Evolutionary conservation across 2,113 vertebrate species (phyloP).

Genomic region (Trogon surrucura): DNA sequence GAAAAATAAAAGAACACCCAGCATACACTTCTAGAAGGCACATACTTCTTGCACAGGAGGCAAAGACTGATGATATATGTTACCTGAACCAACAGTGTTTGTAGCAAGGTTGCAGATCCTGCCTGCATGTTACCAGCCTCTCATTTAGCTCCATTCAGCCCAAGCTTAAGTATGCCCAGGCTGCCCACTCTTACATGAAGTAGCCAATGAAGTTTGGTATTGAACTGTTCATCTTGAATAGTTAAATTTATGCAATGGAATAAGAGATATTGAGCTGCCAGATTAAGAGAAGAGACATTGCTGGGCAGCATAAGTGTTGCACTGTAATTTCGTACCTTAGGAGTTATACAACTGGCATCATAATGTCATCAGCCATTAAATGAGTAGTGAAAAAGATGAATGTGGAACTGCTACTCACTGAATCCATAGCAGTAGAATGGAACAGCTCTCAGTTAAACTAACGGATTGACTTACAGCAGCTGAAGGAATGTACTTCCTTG

Average conservation of each 20-base stretch:
- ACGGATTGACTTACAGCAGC: neutral
- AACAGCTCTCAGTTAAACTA: neutral
- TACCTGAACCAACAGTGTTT: neutral
- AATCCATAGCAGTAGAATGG: neutral
- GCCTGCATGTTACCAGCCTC: neutral
- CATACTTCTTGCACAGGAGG: neutral
- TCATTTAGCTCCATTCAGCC: neutral
- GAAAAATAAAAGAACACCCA: neutral
- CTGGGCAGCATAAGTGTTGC: accelerated
- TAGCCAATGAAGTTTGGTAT: neutral
- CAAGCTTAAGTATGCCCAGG: neutral
- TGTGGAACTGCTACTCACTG: neutral
- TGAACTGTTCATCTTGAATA: neutral
- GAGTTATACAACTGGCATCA: neutral
- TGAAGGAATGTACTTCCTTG: neutral
- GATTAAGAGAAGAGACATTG: neutral
- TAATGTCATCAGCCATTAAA: neutral
- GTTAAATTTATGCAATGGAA: neutral
- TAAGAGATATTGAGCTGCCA: neutral
- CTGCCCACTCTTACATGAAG: neutral
- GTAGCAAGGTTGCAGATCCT: neutral
- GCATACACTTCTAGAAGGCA: neutral
- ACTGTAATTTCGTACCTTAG: neutral
- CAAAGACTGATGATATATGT: neutral
- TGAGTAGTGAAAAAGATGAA: neutral